phyloP scores from a whole-genome alignment of 2,797 vertebrate genomes.

The Lepidocolaptes lacrymiger region DNA sequence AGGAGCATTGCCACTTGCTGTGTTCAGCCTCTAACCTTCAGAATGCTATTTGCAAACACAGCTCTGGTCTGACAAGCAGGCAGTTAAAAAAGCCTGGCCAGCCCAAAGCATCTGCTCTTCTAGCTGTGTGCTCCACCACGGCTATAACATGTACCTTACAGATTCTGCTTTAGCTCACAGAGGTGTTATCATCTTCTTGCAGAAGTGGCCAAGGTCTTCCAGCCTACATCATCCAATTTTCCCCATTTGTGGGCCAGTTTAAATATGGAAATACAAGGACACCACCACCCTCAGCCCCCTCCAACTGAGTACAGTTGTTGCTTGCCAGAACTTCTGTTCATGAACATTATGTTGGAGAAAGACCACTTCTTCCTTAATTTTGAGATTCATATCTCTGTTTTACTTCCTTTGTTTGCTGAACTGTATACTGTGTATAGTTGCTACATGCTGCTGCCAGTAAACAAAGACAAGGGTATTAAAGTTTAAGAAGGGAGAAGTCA shows the following conservation, averaged over 20 bases:
- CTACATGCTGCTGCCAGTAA: neutral
- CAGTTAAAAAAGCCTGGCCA: neutral
- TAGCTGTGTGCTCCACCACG: neutral
- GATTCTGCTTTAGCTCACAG: neutral
- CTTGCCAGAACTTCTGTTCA: neutral
- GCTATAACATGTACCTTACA: fast-evolving
- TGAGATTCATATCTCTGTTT: neutral
- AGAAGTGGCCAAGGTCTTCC: neutral
- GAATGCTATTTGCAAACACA: neutral
- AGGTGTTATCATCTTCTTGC: neutral
- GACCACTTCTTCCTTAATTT: neutral
- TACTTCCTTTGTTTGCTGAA: neutral
- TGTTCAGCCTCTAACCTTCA: neutral
- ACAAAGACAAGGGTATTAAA: neutral
- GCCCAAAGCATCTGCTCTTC: neutral
- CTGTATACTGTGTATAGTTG: neutral
- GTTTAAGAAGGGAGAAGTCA: neutral
- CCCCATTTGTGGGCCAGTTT: neutral
- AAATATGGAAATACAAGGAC: neutral
- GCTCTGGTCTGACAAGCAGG: neutral
- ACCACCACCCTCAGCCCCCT: neutral
- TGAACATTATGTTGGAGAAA: neutral
- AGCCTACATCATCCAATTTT: fast-evolving
- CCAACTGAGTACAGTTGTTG: neutral
- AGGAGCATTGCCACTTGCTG: neutral